phyloP scores from a whole-genome alignment of 2,797 vertebrate genomes.

The Carduelis carduelis region DNA sequence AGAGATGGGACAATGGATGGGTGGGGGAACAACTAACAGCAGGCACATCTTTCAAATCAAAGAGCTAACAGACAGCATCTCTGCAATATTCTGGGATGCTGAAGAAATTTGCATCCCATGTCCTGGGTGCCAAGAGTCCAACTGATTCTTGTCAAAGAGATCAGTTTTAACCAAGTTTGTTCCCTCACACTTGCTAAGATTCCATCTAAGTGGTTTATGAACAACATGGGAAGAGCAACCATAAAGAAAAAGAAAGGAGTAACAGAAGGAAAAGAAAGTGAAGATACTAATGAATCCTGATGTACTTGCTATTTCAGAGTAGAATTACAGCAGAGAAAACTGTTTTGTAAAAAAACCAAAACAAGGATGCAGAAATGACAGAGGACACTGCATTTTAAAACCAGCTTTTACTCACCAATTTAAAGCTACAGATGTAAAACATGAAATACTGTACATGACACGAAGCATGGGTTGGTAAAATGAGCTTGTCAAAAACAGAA shows the following conservation, averaged over 20 bases:
- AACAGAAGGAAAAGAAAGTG: background rate
- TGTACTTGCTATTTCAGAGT: background rate
- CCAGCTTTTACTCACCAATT: slow-evolving; percentile 81
- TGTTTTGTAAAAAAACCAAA: background rate
- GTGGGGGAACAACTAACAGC: background rate
- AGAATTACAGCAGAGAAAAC: background rate
- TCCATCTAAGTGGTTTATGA: background rate
- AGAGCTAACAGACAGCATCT: background rate
- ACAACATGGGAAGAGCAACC: background rate
- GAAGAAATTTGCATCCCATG: background rate
- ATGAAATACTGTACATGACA: slow-evolving; percentile 89
- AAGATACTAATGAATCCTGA: background rate
- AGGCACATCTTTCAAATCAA: background rate
- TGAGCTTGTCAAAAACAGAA: slow-evolving; percentile 89
- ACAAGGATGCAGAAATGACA: background rate
- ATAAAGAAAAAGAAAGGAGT: background rate
- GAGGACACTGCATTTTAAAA: background rate
- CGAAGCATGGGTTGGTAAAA: slow-evolving; percentile 92
- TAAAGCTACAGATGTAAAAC: slow-evolving; percentile 96
- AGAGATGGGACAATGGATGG: background rate
- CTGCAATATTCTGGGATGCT: background rate
- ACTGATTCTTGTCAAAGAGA: background rate
- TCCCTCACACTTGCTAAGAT: background rate
- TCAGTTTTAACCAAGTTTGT: background rate
- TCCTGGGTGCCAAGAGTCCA: background rate